Percentiles rank a stretch among this genome's conserved stretches.
Evolutionary conservation across 2,888 invertebrate genomes (phyloP).

Genomic region (Xestia ashworthii): DNA sequence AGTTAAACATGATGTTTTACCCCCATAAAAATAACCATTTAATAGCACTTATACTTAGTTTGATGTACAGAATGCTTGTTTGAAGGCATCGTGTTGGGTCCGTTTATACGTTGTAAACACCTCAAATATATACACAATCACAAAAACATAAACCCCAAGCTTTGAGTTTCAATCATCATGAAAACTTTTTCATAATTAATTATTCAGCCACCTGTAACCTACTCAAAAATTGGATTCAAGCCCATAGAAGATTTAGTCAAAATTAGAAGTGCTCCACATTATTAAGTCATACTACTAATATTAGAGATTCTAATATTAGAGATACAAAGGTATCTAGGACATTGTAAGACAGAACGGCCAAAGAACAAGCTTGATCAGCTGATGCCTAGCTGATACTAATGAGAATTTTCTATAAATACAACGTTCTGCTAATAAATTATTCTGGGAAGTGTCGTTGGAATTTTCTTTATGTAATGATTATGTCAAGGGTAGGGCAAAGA

Average conservation of each 20-base stretch:
- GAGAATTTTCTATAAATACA: conserved; percentile 31
- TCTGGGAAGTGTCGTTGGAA: background rate
- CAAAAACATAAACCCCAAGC: background rate
- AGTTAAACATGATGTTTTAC: no score
- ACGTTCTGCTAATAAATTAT: conserved; percentile 3
- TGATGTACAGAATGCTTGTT: no score
- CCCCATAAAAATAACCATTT: no score
- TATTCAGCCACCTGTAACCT: background rate
- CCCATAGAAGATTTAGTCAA: conserved; percentile 19
- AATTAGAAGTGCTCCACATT: conserved; percentile 33
- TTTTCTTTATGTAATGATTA: background rate
- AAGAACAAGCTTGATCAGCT: conserved; percentile 32
- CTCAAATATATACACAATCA: background rate
- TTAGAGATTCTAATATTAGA: conserved; percentile 22
- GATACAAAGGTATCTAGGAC: conserved; percentile 35
- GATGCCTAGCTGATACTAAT: conserved; percentile 21
- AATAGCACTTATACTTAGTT: no score
- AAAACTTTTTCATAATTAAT: background rate
- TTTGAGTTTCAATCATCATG: background rate
- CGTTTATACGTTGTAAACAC: no score
- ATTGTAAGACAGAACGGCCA: conserved; percentile 34
- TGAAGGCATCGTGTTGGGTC: no score
- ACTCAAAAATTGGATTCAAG: conserved; percentile 20
- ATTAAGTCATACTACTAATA: conserved; percentile 39
- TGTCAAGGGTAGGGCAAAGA: background rate